phyloP scores from a whole-genome alignment of 2,888 invertebrate genomes.

The Mactromeris polynyma region DNA sequence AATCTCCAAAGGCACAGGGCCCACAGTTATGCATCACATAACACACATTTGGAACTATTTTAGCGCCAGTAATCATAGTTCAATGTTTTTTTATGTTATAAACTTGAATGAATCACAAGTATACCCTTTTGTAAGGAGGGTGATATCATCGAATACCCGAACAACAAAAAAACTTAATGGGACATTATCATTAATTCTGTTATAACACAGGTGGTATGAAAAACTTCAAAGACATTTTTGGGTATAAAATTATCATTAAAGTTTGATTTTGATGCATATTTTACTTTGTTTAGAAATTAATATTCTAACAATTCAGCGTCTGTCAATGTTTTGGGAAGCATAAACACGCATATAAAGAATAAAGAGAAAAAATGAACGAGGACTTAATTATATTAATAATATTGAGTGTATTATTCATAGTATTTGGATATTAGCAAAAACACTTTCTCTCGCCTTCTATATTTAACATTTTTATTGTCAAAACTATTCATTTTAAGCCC shows the following conservation, averaged over 20 bases:
- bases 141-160: not conserved
- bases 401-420: not conserved
- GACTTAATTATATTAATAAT: not conserved
- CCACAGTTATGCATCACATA: not conserved
- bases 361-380: not conserved
- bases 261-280: not conserved
- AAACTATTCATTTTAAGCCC: conserved; percentile 9
- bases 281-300: conserved; percentile 16
- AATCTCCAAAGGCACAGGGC: no score
- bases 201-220: not conserved
- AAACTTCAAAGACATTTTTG: not conserved
- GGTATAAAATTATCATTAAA: conserved; percentile 3
- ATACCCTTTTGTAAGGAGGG: not conserved
- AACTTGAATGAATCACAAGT: not conserved
- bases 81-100: not conserved
- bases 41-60: not conserved
- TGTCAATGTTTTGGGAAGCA: not conserved
- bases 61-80: not conserved
- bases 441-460: not conserved
- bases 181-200: not conserved
- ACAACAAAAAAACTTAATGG: not conserved
- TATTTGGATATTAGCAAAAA: not conserved
- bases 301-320: not conserved
- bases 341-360: not conserved
- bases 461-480: conserved; percentile 8